Base-by-base conservation (phyloP, 2,888 invertebrate genomes). In the Petrolisthes manimaculis region DNA sequence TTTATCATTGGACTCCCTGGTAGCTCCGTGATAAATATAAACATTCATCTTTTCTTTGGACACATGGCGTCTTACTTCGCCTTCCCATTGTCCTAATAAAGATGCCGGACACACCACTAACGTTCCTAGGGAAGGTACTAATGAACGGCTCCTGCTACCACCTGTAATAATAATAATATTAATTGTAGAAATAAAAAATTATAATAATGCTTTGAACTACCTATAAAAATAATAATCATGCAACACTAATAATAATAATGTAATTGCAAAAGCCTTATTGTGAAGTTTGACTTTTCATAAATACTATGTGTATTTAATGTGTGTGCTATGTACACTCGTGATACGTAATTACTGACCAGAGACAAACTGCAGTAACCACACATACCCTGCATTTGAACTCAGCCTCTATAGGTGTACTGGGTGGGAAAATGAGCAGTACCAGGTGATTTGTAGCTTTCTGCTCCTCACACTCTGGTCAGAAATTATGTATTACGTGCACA, bases 81-180 rank as follows among this genome's bases (percentile, higher is more conserved):
- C 94, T 89, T 96, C 95, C 99, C 99, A 99, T 93, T 99, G 99
- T 91, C 95, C 95, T 86, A 99, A 94, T 80, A 99, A 94, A 77
- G 97, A 97, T 3, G 98, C 97, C 0, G 98, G 98, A 92, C 98
- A 97, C 1, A 99, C 95, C 0, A 99, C 96, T n/a, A 99, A 94
- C 0, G 97, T 97, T 37, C 96, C 96, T 14, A 96, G 83, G 24
- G 92, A 91, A 0, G 91, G 91, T 71, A 92, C 91, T 0, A 92
- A 56, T 14, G 86, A 86, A n/a, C 2, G 37, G 37, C 37, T 37
- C 37, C 37, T 37, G 37, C 37, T 37, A 37, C 37, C 21, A 54
- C 78, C 78, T 79, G 78, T 21, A 79, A 79, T 9, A 54, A n/a
- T n/a, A n/a, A 67, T 67, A 67, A 14, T 67, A 14, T 71, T 5